Conservation (phyloP, 2,113 vertebrate genomes). For the Mormyrus lacerda region DNA sequence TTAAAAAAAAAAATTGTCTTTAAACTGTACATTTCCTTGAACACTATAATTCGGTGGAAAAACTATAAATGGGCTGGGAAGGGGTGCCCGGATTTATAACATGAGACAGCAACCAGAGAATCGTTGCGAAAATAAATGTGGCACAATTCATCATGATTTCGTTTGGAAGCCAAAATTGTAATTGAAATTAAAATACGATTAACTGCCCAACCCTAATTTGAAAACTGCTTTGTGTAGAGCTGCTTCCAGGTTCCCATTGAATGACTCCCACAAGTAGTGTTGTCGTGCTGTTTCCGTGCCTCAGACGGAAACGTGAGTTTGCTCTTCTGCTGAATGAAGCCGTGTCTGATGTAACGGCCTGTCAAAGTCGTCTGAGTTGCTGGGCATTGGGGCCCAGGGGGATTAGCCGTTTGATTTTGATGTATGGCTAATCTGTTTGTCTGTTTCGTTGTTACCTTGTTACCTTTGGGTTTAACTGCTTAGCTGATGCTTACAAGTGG, state of each 20-base stretch:
- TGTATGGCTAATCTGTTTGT: background rate
- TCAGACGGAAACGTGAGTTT: background rate
- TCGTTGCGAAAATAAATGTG: background rate
- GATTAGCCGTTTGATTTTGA: background rate
- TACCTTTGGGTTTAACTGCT: background rate
- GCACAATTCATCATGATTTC: background rate
- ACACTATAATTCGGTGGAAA: background rate
- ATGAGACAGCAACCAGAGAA: background rate
- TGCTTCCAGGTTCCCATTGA: background rate
- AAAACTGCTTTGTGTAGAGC: background rate
- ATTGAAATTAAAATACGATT: background rate
- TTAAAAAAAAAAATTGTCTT: background rate
- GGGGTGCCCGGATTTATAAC: background rate
- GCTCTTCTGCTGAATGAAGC: background rate
- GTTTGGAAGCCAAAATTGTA: background rate
- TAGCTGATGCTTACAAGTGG: background rate
- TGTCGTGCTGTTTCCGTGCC: background rate
- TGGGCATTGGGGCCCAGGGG: background rate
- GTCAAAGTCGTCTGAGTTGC: background rate
- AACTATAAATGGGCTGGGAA: background rate
- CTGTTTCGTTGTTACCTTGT: background rate
- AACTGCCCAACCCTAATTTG: background rate
- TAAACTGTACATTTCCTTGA: background rate
- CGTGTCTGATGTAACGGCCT: background rate
- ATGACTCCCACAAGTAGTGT: background rate